These are phyloP conservation scores for Callithrix jacchus DNA, from an alignment of 2,113 vertebrate genomes.

Conservation along the genomic window DNA sequence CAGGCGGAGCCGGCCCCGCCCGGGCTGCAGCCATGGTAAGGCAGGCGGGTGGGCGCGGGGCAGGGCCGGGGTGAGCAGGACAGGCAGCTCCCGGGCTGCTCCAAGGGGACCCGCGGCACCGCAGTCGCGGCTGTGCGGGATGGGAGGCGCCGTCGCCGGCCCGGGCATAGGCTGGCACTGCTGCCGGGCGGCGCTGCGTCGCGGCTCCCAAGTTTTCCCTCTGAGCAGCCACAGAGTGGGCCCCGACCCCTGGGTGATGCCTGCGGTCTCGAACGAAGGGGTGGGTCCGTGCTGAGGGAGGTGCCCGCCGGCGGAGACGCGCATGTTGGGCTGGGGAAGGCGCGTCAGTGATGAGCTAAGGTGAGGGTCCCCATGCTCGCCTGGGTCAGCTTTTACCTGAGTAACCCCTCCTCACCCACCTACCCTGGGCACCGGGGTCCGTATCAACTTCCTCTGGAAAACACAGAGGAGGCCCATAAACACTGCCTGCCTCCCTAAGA, in stretches of 20 bases:
- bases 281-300: conserved; percentile 36
- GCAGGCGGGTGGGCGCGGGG: not conserved
- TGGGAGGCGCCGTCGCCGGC: conserved; percentile 26
- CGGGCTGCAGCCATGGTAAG: conserved; percentile 78
- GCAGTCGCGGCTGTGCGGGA: conserved; percentile 10
- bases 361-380: conserved; percentile 14
- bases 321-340: not conserved
- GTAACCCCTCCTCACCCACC: not conserved
- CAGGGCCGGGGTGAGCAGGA: not conserved
- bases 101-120: not conserved
- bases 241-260: not conserved
- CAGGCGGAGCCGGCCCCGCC: conserved; percentile 60
- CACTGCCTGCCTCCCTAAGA: not conserved
- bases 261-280: conserved; percentile 11
- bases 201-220: conserved; percentile 57
- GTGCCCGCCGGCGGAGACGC: not conserved
- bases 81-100: conserved; percentile 12
- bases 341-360: not conserved
- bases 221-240: not conserved
- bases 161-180: not conserved
- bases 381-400: conserved; percentile 19
- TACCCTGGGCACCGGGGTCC: not conserved
- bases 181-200: not conserved
- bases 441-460: conserved; percentile 55
- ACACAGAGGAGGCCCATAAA: conserved; percentile 24